Conservation (phyloP, 2,797 vertebrate genomes). For the Allobates femoralis region DNA sequence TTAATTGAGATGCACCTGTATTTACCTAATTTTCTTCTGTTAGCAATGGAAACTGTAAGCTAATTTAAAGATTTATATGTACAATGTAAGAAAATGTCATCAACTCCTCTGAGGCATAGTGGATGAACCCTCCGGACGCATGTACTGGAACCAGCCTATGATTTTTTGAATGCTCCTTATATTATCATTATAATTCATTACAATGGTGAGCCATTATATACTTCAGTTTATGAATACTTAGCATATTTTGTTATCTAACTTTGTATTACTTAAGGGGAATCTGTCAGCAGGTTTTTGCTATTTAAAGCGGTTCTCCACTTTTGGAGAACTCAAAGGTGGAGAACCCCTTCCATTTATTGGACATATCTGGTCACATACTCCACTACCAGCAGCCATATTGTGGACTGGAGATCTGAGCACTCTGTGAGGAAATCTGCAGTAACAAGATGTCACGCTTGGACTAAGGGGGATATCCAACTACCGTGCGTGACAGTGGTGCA, state of each 20-base stretch:
- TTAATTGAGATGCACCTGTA: too few relatives aligned
- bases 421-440: too few relatives aligned
- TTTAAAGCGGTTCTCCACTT: too few relatives aligned
- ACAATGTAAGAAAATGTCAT: neutral
- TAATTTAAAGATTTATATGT: neutral
- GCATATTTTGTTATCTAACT: neutral
- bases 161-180: neutral
- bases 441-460: too few relatives aligned
- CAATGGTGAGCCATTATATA: neutral
- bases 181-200: neutral
- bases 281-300: too few relatives aligned
- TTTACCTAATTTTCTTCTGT: neutral
- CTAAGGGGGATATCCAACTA: too few relatives aligned
- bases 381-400: too few relatives aligned
- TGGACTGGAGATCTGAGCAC: too few relatives aligned
- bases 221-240: neutral
- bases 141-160: neutral
- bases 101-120: neutral
- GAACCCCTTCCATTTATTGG: too few relatives aligned
- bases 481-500: too few relatives aligned
- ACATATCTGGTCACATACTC: too few relatives aligned
- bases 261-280: neutral
- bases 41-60: neutral
- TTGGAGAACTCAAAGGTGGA: too few relatives aligned
- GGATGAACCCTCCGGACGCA: neutral